A percentile compares a stretch with the other conserved stretches of the same genome.
These are phyloP conservation scores for Peromyscus leucopus DNA, from an alignment of 2,113 vertebrate genomes.

Conservation along the genomic window DNA sequence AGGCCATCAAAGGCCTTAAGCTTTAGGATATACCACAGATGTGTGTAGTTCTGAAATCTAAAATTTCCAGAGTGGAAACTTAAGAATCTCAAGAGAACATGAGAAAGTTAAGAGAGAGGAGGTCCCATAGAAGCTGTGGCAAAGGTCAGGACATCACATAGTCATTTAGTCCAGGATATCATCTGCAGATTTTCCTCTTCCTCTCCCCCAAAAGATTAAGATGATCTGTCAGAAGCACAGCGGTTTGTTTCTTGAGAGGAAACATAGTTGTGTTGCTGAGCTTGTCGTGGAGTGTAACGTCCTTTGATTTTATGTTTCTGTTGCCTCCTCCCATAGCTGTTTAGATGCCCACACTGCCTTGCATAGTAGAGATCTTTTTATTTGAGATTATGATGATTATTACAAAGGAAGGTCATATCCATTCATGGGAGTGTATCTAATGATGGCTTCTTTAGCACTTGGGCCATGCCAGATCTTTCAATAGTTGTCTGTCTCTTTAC, in stretches of 20 bases:
- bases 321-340: background rate
- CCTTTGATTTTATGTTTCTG: background rate
- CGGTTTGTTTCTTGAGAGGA: background rate
- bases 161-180: background rate
- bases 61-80: background rate
- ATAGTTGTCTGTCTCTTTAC: background rate
- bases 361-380: background rate
- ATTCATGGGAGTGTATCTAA: background rate
- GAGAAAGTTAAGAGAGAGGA: constrained; percentile 6
- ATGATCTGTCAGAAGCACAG: background rate
- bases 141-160: background rate
- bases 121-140: background rate
- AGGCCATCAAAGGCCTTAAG: background rate
- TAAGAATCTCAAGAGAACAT: background rate
- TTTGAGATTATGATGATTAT: background rate
- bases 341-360: background rate
- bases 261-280: background rate
- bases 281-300: background rate
- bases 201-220: background rate
- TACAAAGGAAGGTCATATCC: background rate
- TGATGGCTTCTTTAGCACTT: background rate
- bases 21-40: background rate
- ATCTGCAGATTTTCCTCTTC: background rate
- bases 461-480: background rate
- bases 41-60: background rate